Evolutionary conservation across 2,888 invertebrate genomes (phyloP).

Genomic region (Danaus chrysippus): DNA sequence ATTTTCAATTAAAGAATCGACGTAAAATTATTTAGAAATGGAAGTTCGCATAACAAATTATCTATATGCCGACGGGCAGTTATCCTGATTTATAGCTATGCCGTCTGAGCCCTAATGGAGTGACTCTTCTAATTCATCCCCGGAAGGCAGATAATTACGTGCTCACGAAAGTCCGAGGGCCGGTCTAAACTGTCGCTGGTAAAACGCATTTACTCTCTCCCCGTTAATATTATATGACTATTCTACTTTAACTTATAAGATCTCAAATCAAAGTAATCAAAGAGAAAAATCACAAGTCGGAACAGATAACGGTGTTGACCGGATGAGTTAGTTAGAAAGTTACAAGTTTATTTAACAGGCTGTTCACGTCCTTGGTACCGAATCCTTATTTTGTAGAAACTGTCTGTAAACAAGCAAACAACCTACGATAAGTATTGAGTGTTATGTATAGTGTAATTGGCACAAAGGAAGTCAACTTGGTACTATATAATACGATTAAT

Average conservation of each 20-base stretch:
- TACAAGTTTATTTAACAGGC: conserved; percentile 66
- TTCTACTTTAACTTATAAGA: too few relatives aligned
- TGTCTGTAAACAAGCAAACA: too few relatives aligned
- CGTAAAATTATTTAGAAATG: background rate
- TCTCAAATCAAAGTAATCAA: too few relatives aligned
- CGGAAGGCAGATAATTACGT: conserved; percentile 57
- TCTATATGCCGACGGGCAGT: conserved; percentile 36
- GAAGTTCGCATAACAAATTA: background rate
- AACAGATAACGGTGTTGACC: background rate
- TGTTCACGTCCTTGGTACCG: conserved; percentile 50
- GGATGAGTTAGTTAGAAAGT: conserved; percentile 51
- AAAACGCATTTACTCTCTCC: conserved; percentile 8
- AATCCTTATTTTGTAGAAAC: background rate
- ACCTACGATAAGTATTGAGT: too few relatives aligned
- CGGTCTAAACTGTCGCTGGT: conserved; percentile 4
- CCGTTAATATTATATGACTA: background rate
- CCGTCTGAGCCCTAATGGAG: conserved; percentile 26
- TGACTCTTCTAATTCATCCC: conserved; percentile 31
- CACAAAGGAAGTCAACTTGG: too few relatives aligned
- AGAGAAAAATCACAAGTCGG: too few relatives aligned
- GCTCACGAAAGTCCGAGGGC: conserved; percentile 42
- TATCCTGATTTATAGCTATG: conserved; percentile 61
- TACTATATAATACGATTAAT: too few relatives aligned
- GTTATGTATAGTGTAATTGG: too few relatives aligned
- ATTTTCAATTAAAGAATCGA: too few relatives aligned